phyloP scores from a whole-genome alignment of 1,140 invertebrate species.

The Zaprionus lachaisei region DNA sequence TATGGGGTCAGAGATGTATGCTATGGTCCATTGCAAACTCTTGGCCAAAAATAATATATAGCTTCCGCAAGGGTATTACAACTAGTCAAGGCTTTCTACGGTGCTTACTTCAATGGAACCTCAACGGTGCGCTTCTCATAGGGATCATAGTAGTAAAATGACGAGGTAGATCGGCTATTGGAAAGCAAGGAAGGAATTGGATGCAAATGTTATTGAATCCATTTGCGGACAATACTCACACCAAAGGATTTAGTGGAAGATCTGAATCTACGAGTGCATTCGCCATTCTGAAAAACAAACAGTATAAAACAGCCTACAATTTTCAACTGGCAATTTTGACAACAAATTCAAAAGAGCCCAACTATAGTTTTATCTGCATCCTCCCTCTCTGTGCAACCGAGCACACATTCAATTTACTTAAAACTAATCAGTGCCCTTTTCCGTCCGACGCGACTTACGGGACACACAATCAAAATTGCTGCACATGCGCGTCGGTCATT shows the following conservation, averaged over 20 bases:
- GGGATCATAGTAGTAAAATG: slow-evolving; percentile 62
- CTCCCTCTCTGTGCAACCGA: slow-evolving; percentile 26
- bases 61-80: neutral
- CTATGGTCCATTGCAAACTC: no score
- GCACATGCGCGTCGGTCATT: slow-evolving; percentile 69
- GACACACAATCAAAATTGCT: slow-evolving; percentile 55
- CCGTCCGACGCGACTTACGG: slow-evolving; percentile 1
- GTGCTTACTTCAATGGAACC: slow-evolving; percentile 59
- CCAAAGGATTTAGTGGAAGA: neutral
- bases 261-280: slow-evolving; percentile 7
- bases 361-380: slow-evolving; percentile 3
- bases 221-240: slow-evolving; percentile 30
- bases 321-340: slow-evolving; percentile 58
- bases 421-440: slow-evolving; percentile 42
- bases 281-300: slow-evolving; percentile 21
- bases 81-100: neutral
- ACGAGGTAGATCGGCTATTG: slow-evolving; percentile 44
- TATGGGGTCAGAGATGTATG: no score
- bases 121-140: slow-evolving; percentile 65
- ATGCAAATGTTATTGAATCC: no score
- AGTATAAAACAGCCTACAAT: neutral
- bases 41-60: no score
- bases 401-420: slow-evolving; percentile 71
- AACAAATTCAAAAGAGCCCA: slow-evolving; percentile 63
- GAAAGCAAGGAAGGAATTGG: neutral